A percentile compares a stretch with the other conserved stretches of the same genome.
Evolutionary conservation across 2,113 vertebrate species (phyloP).

Genomic region (Rhabdornis inornatus): DNA sequence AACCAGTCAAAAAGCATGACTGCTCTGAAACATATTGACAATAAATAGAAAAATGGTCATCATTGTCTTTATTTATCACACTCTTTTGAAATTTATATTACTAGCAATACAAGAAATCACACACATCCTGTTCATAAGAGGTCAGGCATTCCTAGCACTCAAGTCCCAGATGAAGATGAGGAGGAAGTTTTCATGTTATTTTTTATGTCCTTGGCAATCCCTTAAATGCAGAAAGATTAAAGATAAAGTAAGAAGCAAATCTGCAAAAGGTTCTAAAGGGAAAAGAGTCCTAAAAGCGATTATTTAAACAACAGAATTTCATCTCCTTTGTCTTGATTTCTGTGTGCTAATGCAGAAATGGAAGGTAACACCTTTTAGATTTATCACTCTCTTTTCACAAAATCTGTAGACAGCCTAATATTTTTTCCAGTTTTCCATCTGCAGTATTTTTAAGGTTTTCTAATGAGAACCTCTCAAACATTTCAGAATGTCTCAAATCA

Average conservation of each 20-base stretch:
- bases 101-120: not conserved
- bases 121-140: not conserved
- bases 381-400: not conserved
- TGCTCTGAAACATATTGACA: not conserved
- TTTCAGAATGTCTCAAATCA: not conserved
- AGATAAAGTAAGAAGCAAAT: not conserved
- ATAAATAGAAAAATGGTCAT: not conserved
- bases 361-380: not conserved
- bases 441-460: not conserved
- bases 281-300: not conserved
- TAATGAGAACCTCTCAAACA: not conserved
- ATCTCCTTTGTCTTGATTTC: not conserved
- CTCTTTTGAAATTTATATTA: not conserved
- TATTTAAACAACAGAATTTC: not conserved
- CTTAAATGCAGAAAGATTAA: not conserved
- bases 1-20: not conserved
- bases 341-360: not conserved
- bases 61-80: not conserved
- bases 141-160: not conserved
- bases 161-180: not conserved
- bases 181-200: not conserved
- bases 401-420: not conserved
- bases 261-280: not conserved
- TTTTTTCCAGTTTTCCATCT: not conserved
- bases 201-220: not conserved